A percentile compares a stretch with the other conserved stretches of the same genome.
These are phyloP conservation scores for Triplophysa bombifrons DNA, from an alignment of 2,797 vertebrate genomes.

Conservation along the genomic window DNA sequence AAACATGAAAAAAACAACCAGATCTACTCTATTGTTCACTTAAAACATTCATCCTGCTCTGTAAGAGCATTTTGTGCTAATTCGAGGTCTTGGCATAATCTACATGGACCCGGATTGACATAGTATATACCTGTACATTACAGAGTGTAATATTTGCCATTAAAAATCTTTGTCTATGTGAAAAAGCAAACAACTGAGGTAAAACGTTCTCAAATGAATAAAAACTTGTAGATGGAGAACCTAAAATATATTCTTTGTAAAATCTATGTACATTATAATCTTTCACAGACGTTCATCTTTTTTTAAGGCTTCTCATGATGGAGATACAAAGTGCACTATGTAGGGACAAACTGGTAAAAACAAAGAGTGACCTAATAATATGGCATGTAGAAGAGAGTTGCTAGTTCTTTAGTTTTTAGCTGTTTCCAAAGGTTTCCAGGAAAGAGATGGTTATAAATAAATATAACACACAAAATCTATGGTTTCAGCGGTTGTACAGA, in stretches of 20 bases:
- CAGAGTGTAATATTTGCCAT: not conserved
- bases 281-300: slow-evolving; percentile 35
- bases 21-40: not conserved
- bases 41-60: slow-evolving; percentile 17
- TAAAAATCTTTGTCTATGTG: not conserved
- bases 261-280: slow-evolving; percentile 14
- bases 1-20: slow-evolving; percentile 1
- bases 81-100: slow-evolving; percentile 20
- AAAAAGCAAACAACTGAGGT: not conserved
- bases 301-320: slow-evolving; percentile 80
- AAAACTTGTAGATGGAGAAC: not conserved
- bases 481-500: slow-evolving; percentile 2
- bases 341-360: slow-evolving; percentile 39
- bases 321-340: slow-evolving; percentile 78
- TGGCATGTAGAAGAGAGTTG: slow-evolving; percentile 31
- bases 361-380: slow-evolving; percentile 1
- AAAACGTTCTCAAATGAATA: not conserved
- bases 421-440: not conserved
- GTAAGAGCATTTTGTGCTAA: slow-evolving; percentile 14
- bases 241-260: slow-evolving; percentile 6
- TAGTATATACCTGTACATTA: not conserved
- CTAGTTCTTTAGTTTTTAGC: slow-evolving; percentile 23
- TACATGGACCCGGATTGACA: not conserved
- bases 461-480: slow-evolving; percentile 8
- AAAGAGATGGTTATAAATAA: slow-evolving; percentile 11